These are phyloP conservation scores for Eristalis pertinax DNA, from an alignment of 2,888 invertebrate species.

Conservation along the genomic window DNA sequence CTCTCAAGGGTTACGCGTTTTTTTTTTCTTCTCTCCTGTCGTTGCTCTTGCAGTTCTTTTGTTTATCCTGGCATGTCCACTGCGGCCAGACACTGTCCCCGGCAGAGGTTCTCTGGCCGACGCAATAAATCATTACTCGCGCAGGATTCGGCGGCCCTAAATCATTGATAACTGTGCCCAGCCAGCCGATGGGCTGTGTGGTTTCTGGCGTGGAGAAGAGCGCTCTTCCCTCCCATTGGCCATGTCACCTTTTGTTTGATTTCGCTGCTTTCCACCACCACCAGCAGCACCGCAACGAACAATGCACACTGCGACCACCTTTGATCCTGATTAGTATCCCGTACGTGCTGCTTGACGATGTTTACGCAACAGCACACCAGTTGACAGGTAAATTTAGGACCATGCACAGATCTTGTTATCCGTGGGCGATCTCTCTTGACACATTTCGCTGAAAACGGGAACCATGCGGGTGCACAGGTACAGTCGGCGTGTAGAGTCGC, in stretches of 20 bases:
- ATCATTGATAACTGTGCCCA: not conserved
- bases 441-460: conserved; percentile 32
- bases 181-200: not conserved
- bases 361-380: conserved; percentile 19
- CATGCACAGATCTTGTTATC: conserved; percentile 22
- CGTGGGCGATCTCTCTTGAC: conserved; percentile 38
- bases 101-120: not conserved
- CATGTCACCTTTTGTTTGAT: not conserved
- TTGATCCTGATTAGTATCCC: conserved; percentile 46
- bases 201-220: not conserved
- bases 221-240: no score
- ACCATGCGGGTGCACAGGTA: not conserved
- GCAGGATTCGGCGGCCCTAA: not conserved
- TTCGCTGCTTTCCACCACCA: no score
- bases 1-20: not conserved
- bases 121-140: not conserved
- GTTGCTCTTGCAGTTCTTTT: not conserved
- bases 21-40: not conserved
- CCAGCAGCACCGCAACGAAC: not conserved
- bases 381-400: conserved; percentile 45
- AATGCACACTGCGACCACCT: not conserved
- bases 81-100: not conserved
- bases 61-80: not conserved
- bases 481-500: not conserved
- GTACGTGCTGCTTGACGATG: conserved; percentile 30